phyloP scores from a whole-genome alignment of 1,140 invertebrate genomes.

The Aphelinus atriplicis region DNA sequence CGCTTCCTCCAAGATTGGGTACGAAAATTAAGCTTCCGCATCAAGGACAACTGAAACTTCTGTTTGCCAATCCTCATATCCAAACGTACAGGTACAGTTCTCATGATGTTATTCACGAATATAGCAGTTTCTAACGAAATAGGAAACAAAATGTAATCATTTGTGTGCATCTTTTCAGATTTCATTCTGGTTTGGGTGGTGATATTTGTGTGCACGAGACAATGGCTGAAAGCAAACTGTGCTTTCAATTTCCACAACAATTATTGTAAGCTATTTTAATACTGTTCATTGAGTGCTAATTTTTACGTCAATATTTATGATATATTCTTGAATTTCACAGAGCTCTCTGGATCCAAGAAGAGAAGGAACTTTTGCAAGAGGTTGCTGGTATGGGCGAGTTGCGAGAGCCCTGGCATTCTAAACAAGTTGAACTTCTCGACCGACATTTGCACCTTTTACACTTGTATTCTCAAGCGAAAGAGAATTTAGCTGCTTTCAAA shows the following conservation, averaged over 20 bases:
- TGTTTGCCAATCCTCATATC: constrained; percentile 81
- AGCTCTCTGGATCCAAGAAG: constrained; percentile 90
- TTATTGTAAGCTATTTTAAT: constrained; percentile 77
- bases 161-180: constrained; percentile 55
- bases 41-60: constrained; percentile 76
- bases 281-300: neutral
- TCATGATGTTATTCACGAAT: constrained; percentile 5
- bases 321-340: constrained; percentile 65
- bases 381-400: constrained; percentile 89
- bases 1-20: constrained; percentile 82
- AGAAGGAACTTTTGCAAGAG: constrained; percentile 89
- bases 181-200: constrained; percentile 89
- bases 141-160: no score
- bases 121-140: no score
- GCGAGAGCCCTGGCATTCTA: constrained; percentile 82
- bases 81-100: constrained; percentile 78
- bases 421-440: constrained; percentile 84
- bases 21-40: constrained; percentile 83
- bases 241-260: constrained; percentile 88
- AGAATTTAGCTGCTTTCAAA: constrained; percentile 69
- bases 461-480: constrained; percentile 86
- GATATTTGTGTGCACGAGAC: constrained; percentile 94
- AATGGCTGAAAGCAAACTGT: constrained; percentile 89
- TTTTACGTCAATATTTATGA: constrained; percentile 22
- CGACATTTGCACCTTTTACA: constrained; percentile 85